Evolutionary conservation across 2,797 vertebrate genomes (phyloP).

Genomic region (Gymnocypris eckloni): DNA sequence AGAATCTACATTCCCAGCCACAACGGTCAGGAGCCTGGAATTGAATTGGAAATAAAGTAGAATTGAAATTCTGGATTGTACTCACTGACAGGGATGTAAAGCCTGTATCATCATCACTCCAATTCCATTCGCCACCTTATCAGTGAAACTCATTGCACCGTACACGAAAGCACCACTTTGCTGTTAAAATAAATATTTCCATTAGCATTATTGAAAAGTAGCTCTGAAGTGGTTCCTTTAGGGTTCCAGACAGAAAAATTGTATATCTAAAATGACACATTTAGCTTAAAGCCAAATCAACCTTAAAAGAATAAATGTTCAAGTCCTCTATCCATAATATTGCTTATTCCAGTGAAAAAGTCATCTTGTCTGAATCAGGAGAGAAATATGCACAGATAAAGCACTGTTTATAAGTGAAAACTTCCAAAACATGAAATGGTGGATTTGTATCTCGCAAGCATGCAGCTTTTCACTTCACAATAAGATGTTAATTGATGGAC

Average conservation of each 20-base stretch:
- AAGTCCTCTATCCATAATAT: too few species aligned
- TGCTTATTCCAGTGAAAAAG: not conserved
- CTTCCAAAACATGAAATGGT: not conserved
- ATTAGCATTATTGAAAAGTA: not conserved
- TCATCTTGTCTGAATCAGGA: not conserved
- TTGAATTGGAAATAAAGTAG: not conserved
- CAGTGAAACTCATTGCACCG: conserved; percentile 89
- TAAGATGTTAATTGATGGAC: not conserved
- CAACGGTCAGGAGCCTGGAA: not conserved
- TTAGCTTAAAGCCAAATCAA: not conserved
- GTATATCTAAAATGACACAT: not conserved
- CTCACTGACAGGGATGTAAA: conserved; percentile 86
- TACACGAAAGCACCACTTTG: conserved; percentile 90
- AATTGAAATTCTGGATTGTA: not conserved
- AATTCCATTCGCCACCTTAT: conserved; percentile 89
- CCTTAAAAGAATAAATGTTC: not conserved
- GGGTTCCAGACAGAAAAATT: not conserved
- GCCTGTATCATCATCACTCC: conserved; percentile 85
- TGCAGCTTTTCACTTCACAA: not conserved
- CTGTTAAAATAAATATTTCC: conserved; percentile 66
- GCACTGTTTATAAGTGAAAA: not conserved
- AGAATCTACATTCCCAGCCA: conserved; percentile 2
- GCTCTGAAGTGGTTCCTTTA: not conserved
- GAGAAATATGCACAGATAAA: not conserved
- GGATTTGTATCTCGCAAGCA: not conserved